Conservation (phyloP, 2,113 vertebrate species). For the Forbesichthys papilliferus region DNA sequence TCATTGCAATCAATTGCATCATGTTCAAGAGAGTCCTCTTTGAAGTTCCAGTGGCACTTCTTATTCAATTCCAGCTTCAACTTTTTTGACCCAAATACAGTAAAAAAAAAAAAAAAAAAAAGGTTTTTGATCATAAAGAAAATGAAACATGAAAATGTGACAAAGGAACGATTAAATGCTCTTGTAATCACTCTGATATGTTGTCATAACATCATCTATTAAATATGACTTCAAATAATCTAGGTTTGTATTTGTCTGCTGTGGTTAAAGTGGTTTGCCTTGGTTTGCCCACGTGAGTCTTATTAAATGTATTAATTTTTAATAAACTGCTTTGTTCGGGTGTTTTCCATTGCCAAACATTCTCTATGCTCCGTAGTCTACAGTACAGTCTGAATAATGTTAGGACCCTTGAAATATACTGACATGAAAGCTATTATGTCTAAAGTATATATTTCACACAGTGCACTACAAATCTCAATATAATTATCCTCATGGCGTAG, state of each 20-base stretch:
- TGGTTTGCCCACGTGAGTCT: constrained; percentile 5
- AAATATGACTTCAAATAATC: neutral
- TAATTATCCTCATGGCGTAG: too few species aligned
- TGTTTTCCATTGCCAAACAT: constrained; percentile 40
- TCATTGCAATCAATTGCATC: constrained; percentile 70
- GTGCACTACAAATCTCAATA: too few species aligned
- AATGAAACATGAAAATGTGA: constrained; percentile 3
- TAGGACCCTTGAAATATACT: too few species aligned
- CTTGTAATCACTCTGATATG: constrained; percentile 31
- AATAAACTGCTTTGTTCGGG: constrained; percentile 1
- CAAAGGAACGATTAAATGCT: constrained; percentile 8
- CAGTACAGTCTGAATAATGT: too few species aligned
- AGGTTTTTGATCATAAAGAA: constrained; percentile 19
- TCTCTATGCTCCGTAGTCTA: constrained; percentile 10
- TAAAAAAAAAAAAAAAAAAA: constrained; percentile 32
- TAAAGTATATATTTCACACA: too few species aligned
- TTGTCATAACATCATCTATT: neutral
- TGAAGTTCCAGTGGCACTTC: constrained; percentile 71
- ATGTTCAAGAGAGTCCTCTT: constrained; percentile 54
- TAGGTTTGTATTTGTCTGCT: neutral
- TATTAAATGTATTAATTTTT: too few species aligned
- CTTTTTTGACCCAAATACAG: constrained; percentile 61
- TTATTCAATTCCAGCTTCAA: constrained; percentile 52
- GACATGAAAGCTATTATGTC: too few species aligned
- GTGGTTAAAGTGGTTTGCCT: constrained; percentile 4